These are phyloP conservation scores for Acheta domesticus DNA, from an alignment of 2,888 invertebrate species.

Conservation along the genomic window DNA sequence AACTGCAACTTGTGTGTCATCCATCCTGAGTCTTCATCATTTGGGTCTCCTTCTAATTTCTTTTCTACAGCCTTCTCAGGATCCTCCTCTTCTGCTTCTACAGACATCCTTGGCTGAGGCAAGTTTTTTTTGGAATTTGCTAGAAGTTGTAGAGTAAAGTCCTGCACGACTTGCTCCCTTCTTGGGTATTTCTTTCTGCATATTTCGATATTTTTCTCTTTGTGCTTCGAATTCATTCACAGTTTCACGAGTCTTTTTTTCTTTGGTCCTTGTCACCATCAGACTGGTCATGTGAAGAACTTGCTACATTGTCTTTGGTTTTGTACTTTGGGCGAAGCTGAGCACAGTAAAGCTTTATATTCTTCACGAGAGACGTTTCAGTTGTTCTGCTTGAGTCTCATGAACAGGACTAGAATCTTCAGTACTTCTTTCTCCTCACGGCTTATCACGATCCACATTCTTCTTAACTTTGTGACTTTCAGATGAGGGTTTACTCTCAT, in stretches of 20 bases:
- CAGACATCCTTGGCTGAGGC: slow-evolving; percentile 63
- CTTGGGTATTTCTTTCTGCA: slow-evolving; percentile 54
- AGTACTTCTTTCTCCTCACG: slow-evolving; percentile 26
- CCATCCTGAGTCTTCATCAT: slow-evolving; percentile 48
- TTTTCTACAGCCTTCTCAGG: slow-evolving; percentile 45
- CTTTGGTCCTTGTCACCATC: slow-evolving; percentile 49
- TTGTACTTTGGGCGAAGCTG: background rate
- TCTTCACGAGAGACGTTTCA: slow-evolving; percentile 32
- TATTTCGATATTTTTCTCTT: slow-evolving; percentile 62
- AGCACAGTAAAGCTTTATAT: background rate
- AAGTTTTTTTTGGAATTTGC: slow-evolving; percentile 78
- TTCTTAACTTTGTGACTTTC: slow-evolving; percentile 31
- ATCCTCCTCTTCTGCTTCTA: slow-evolving; percentile 47
- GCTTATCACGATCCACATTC: slow-evolving; percentile 22
- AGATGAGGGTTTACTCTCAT: slow-evolving; percentile 18
- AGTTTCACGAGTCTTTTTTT: slow-evolving; percentile 48
- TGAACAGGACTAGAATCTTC: slow-evolving; percentile 39
- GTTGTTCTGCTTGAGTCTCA: slow-evolving; percentile 38
- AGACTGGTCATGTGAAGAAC: background rate
- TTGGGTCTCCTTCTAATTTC: slow-evolving; percentile 45
- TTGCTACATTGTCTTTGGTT: background rate
- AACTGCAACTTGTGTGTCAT: slow-evolving; percentile 64
- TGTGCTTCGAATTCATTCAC: slow-evolving; percentile 54
- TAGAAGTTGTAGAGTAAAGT: slow-evolving; percentile 74
- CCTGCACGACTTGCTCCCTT: slow-evolving; percentile 54